Conservation (phyloP, 1,140 invertebrate genomes). For the Ctenoplectra terminalis region DNA sequence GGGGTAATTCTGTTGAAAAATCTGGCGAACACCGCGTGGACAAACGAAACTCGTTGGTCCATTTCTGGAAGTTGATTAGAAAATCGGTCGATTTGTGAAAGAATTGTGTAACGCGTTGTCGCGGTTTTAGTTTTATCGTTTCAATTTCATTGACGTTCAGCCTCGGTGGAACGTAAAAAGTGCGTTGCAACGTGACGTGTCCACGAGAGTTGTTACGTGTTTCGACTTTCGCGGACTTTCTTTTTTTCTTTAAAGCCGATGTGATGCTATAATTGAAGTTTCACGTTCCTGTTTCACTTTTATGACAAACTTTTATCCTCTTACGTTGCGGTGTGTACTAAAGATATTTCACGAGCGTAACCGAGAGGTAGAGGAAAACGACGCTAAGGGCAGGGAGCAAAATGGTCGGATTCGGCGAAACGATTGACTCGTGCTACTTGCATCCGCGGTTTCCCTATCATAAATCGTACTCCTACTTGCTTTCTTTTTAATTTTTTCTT, state of each 20-base stretch:
- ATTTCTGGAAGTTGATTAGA: constrained; percentile 4
- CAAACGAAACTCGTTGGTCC: background rate
- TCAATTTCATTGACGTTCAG: background rate
- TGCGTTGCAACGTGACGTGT: background rate
- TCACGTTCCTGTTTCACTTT: constrained; percentile 8
- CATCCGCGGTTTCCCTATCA: background rate
- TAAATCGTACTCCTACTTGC: background rate
- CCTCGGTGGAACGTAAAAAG: background rate
- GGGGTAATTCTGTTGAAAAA: too few relatives aligned
- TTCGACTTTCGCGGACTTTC: background rate
- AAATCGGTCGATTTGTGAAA: too few relatives aligned
- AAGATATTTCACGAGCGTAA: constrained; percentile 2
- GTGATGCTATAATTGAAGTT: background rate
- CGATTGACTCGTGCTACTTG: constrained; percentile 16
- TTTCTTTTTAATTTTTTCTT: background rate
- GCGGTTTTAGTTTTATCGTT: constrained; percentile 7
- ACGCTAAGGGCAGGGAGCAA: background rate
- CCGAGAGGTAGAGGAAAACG: constrained; percentile 7
- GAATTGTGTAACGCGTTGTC: background rate
- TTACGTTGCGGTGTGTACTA: background rate
- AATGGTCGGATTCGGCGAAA: background rate
- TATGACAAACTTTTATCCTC: background rate
- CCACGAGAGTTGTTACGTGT: background rate
- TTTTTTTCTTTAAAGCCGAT: background rate
- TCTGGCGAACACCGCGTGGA: background rate